phyloP scores from a whole-genome alignment of 2,888 invertebrate species.

The Neuroscelio doddi region DNA sequence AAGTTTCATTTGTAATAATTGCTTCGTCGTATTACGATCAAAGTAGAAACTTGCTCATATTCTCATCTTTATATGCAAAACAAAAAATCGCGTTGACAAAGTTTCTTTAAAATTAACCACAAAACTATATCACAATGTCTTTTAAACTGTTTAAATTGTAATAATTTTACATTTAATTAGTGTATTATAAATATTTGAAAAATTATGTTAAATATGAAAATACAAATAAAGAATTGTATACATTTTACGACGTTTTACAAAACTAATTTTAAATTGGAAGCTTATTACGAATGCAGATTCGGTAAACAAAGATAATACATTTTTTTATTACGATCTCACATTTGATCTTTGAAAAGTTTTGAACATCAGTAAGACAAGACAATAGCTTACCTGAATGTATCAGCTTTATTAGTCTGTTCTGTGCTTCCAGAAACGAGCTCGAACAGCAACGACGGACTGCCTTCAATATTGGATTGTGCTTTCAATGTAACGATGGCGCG shows the following conservation, averaged over 20 bases:
- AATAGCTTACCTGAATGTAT: constrained; percentile 74
- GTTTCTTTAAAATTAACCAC: too few species aligned
- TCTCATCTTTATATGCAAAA: background rate
- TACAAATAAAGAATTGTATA: too few species aligned
- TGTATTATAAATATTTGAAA: too few species aligned
- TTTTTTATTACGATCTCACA: too few species aligned
- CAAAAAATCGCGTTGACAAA: background rate
- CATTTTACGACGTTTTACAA: too few species aligned
- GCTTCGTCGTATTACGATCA: background rate
- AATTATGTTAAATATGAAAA: too few species aligned
- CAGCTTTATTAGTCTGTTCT: constrained; percentile 88
- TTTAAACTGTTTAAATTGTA: background rate
- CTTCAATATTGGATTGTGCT: constrained; percentile 85
- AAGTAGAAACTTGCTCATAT: background rate
- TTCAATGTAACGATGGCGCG: constrained; percentile 80
- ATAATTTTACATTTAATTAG: too few species aligned
- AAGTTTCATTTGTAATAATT: constrained; percentile 3
- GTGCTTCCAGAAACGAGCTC: constrained; percentile 87
- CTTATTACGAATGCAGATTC: too few species aligned
- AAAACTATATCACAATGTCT: too few species aligned
- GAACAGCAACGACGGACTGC: constrained; percentile 81
- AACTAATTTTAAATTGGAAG: too few species aligned
- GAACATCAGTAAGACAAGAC: background rate
- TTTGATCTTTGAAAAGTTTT: too few species aligned
- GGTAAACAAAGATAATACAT: too few species aligned